These are phyloP conservation scores for Sterrhoptilus dennistouni DNA, from an alignment of 2,113 vertebrate genomes.

Conservation along the genomic window DNA sequence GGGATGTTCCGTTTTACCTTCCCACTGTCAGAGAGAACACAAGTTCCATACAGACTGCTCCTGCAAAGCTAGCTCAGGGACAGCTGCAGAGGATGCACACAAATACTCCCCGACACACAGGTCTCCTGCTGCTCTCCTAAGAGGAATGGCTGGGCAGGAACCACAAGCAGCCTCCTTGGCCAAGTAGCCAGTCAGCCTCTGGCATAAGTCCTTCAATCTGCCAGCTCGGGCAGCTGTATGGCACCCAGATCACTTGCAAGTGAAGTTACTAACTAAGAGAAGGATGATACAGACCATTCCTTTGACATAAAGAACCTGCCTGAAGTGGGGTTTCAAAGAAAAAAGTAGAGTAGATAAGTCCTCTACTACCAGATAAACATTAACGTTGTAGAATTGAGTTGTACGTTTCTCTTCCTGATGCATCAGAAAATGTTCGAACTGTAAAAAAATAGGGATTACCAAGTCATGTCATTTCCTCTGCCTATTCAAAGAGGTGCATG, in stretches of 20 bases:
- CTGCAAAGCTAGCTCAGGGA: neutral
- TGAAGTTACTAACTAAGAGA: neutral
- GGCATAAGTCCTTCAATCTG: neutral
- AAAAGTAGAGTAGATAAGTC: neutral
- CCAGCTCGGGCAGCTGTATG: neutral
- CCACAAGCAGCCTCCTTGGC: neutral
- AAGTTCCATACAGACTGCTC: neutral
- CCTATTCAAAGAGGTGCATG: neutral
- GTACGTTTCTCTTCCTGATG: neutral
- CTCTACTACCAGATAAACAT: neutral
- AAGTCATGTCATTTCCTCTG: neutral
- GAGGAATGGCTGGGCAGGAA: neutral
- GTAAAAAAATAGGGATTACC: neutral
- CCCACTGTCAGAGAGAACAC: neutral
- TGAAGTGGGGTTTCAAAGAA: neutral
- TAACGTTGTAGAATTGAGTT: neutral
- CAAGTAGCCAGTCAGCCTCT: neutral
- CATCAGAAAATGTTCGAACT: neutral
- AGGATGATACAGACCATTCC: neutral
- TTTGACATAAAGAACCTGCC: neutral
- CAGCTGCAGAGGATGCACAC: neutral
- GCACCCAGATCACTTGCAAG: neutral
- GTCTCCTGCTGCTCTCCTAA: neutral
- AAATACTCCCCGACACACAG: rapidly evolving
- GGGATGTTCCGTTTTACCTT: neutral